Percentiles rank a stretch among this genome's conserved stretches.
phyloP scores from a whole-genome alignment of 2,797 vertebrate genomes.

The Trichosurus vulpecula region DNA sequence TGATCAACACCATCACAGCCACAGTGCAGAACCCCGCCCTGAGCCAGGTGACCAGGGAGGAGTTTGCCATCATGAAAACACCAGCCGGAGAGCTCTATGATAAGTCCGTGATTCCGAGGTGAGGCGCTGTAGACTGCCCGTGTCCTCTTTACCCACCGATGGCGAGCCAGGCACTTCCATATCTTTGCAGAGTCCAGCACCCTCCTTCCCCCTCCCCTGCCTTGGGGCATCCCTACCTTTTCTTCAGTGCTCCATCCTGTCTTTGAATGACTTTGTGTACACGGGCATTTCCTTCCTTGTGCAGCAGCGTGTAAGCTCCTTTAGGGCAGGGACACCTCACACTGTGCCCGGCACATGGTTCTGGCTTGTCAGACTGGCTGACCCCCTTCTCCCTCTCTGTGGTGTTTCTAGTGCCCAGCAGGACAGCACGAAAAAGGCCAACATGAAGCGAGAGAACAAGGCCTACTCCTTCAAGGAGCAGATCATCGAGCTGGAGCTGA shows the following conservation, averaged over 20 bases:
- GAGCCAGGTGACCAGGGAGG: slow-evolving; percentile 91
- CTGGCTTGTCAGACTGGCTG: slow-evolving; percentile 2
- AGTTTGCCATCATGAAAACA: slow-evolving; percentile 95
- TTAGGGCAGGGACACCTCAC: not conserved
- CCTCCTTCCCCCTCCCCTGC: not conserved
- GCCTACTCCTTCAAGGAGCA: slow-evolving; percentile 99
- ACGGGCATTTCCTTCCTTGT: not conserved
- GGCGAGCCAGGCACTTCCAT: not conserved
- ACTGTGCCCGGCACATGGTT: not conserved
- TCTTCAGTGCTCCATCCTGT: not conserved
- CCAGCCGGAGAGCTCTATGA: slow-evolving; percentile 94
- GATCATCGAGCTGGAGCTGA: slow-evolving; percentile 97
- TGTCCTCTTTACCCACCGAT: not conserved
- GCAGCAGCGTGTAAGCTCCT: not conserved
- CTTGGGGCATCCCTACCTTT: not conserved
- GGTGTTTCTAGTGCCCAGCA: slow-evolving; percentile 91
- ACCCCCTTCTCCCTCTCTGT: slow-evolving; percentile 46
- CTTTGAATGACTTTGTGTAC: too few species aligned
- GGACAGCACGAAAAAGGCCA: slow-evolving; percentile 94
- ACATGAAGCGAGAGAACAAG: slow-evolving; percentile 98
- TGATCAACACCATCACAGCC: slow-evolving; percentile 89
- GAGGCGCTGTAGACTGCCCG: not conserved
- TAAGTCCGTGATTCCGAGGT: slow-evolving; percentile 97
- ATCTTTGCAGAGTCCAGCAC: not conserved
- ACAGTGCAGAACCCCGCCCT: slow-evolving; percentile 89